Evolutionary conservation across 2,888 invertebrate genomes (phyloP), one percentile per base, ranked within the genome.

Genomic region (Drosophila multiciliata): DNA sequence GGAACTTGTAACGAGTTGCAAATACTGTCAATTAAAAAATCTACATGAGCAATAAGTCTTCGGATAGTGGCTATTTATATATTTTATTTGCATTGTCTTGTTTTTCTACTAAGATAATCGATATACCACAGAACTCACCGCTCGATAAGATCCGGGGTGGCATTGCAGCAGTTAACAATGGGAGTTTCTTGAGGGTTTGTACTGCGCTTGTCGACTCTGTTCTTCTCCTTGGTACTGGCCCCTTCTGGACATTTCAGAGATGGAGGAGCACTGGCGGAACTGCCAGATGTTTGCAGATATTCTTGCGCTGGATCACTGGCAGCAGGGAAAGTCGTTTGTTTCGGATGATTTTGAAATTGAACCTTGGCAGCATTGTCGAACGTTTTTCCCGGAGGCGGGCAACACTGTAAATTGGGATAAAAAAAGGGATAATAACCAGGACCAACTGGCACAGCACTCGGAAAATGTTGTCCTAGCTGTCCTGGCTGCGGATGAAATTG

Each of bases 101-200:
- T 58, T 23, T 1, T 23, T 53, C 8, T 48, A 55, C n/a, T 45
- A 4, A 9, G 15, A 26, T 26, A 6, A 29, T 12, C 8, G 36
- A 26, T 32, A 11, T 75, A 86, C 86, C 86, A 50, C 33, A 40
- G 11, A 83, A 90, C 90, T 88, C 77, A 84, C 83, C 80, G 89
- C 23, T 54, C 36, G 32, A 82, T 36, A 4, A 70, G 57, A n/a
- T 83, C 73, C 9, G 71, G 60, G 1, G 35, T 59, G 20, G 50
- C 66, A 35, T 49, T 26, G 17, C 61, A 42, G 50, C 76, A 75
- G 23, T 70, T 80, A 3, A 76, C 38, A 45, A 75, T 23, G 29
- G 29, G 29, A 29, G 6, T 29, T 29, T 29, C 29, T 40, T 74
- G 17, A 17, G 45, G 20, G 4, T 48, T 15, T 7, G 32, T 53